Evolutionary conservation across 2,888 invertebrate genomes (phyloP).

Genomic region (Eupithecia subfuscata): DNA sequence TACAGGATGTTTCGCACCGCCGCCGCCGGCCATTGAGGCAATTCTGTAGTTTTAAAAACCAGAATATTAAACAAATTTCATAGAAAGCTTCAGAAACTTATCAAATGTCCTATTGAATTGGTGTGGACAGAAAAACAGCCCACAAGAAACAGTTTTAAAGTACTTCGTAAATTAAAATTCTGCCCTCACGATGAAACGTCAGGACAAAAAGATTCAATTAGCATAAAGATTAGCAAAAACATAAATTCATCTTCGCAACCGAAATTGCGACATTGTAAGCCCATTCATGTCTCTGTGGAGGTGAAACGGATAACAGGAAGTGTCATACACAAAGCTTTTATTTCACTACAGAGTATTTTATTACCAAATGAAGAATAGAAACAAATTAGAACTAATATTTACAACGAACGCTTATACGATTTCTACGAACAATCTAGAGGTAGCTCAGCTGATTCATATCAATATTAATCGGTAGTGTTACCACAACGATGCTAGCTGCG

Average conservation of each 20-base stretch:
- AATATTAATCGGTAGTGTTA: too few species aligned
- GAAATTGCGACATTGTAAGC: slow-evolving; percentile 42
- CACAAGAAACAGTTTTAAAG: neutral
- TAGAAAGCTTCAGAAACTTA: neutral
- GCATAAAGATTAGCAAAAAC: slow-evolving; percentile 42
- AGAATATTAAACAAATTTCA: too few species aligned
- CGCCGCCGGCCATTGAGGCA: too few species aligned
- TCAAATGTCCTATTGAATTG: neutral
- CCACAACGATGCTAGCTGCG: too few species aligned
- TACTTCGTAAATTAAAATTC: slow-evolving; percentile 30
- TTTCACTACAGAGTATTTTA: too few species aligned
- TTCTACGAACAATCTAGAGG: too few species aligned
- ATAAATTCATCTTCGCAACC: slow-evolving; percentile 39
- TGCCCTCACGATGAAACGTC: slow-evolving; percentile 25
- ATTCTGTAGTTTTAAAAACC: too few species aligned
- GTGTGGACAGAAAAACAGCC: neutral
- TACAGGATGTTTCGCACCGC: too few species aligned
- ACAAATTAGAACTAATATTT: too few species aligned
- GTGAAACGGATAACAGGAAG: slow-evolving; percentile 12
- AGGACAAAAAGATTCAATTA: slow-evolving; percentile 39
- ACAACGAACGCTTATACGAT: too few species aligned
- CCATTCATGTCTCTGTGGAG: slow-evolving; percentile 33
- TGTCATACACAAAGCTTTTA: neutral
- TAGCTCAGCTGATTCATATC: too few species aligned
- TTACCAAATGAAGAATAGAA: too few species aligned